Evolutionary conservation across 2,113 vertebrate species (phyloP).

Genomic region (Pelecanus crispus): DNA sequence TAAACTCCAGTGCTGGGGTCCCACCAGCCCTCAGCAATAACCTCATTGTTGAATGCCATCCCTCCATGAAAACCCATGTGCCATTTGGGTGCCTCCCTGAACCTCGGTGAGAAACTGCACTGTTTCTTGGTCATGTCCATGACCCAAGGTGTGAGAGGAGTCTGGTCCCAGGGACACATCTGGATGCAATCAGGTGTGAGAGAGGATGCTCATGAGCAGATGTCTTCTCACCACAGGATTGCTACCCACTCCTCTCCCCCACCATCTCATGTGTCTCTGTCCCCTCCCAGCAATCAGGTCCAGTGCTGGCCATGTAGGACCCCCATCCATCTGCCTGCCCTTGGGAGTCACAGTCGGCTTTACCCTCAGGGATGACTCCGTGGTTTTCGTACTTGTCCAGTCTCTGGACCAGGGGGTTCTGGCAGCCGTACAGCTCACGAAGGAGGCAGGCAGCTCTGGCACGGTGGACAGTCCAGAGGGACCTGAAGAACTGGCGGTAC

Average conservation of each 20-base stretch:
- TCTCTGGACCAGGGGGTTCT: not conserved
- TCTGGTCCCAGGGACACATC: not conserved
- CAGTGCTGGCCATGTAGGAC: not conserved
- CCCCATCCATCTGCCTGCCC: not conserved
- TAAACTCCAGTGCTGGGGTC: not conserved
- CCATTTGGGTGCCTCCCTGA: not conserved
- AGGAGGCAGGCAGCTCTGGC: slow-evolving; percentile 5
- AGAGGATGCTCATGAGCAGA: not conserved
- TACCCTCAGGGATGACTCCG: slow-evolving; percentile 38
- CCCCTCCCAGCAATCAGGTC: not conserved
- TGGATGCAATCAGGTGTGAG: not conserved
- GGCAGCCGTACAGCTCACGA: slow-evolving; percentile 1
- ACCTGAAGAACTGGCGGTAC: slow-evolving; percentile 38
- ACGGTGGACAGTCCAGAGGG: not conserved
- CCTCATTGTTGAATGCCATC: not conserved
- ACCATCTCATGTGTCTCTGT: not conserved
- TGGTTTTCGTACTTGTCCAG: slow-evolving; percentile 54
- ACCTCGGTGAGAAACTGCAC: not conserved
- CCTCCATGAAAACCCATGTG: not conserved
- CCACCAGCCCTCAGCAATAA: not conserved
- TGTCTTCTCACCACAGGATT: not conserved
- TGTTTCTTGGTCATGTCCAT: not conserved
- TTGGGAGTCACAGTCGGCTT: not conserved
- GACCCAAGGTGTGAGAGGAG: not conserved
- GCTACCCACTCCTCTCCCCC: not conserved